phyloP scores from a whole-genome alignment of 2,888 invertebrate genomes.

The Molorchus minor region DNA sequence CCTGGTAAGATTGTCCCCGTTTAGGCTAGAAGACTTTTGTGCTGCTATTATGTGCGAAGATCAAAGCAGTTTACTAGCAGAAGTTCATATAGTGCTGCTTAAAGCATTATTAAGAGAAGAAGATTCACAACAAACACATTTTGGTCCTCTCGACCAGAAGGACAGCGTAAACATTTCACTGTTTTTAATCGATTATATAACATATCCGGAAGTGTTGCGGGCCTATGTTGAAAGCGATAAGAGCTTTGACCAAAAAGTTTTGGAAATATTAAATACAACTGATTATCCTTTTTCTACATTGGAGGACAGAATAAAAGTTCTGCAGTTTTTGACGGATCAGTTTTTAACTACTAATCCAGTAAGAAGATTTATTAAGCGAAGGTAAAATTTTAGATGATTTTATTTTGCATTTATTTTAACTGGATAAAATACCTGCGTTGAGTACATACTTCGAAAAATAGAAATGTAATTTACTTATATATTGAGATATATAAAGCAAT shows the following conservation, averaged over 20 bases:
- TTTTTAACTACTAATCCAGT: constrained; percentile 93
- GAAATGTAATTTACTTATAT: too few relatives aligned
- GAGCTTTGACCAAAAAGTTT: constrained; percentile 76
- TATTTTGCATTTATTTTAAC: neutral
- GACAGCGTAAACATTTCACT: constrained; percentile 95
- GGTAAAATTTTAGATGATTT: constrained; percentile 66
- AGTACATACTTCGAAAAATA: neutral
- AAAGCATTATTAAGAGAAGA: constrained; percentile 92
- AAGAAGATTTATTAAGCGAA: constrained; percentile 91
- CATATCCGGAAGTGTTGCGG: constrained; percentile 94
- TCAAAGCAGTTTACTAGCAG: constrained; percentile 89
- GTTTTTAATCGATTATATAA: constrained; percentile 92
- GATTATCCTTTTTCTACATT: constrained; percentile 91
- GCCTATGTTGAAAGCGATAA: constrained; percentile 92
- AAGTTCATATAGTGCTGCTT: constrained; percentile 93
- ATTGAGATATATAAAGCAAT: too few relatives aligned
- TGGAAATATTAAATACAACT: constrained; percentile 74
- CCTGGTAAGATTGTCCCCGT: constrained; percentile 91
- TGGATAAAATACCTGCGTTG: neutral
- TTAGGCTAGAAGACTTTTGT: constrained; percentile 96
- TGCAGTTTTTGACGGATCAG: constrained; percentile 93
- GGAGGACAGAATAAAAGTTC: constrained; percentile 80
- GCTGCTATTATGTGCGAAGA: constrained; percentile 91
- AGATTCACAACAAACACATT: constrained; percentile 93
- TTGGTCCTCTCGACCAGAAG: constrained; percentile 96